Percentiles rank a stretch among this genome's conserved stretches.
Evolutionary conservation across 2,888 invertebrate genomes (phyloP).

Genomic region (Troides oblongomaculatus): DNA sequence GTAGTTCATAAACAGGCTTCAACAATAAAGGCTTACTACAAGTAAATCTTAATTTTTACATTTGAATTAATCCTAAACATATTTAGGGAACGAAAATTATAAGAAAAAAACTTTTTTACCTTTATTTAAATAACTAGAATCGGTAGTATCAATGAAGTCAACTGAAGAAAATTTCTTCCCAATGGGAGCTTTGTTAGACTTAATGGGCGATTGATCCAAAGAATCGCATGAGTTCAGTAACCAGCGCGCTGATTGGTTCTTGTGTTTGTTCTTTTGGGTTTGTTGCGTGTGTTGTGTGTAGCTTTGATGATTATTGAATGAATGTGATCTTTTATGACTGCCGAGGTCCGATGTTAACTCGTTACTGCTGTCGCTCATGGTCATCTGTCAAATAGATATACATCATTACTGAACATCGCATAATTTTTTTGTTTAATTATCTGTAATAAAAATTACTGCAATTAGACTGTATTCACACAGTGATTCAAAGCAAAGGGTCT

Average conservation of each 20-base stretch:
- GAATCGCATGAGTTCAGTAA: slow-evolving; percentile 76
- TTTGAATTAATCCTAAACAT: neutral
- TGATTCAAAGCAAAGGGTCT: slow-evolving; percentile 44
- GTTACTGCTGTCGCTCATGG: slow-evolving; percentile 80
- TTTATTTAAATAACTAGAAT: slow-evolving; percentile 79
- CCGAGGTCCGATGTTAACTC: slow-evolving; percentile 75
- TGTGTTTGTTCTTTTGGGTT: slow-evolving; percentile 81
- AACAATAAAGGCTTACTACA: no score
- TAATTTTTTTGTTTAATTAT: slow-evolving; percentile 29
- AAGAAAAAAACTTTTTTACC: slow-evolving; percentile 52
- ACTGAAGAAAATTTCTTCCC: slow-evolving; percentile 81
- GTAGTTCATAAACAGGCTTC: no score
- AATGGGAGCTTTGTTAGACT: slow-evolving; percentile 72
- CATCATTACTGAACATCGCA: neutral
- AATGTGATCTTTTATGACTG: slow-evolving; percentile 85
- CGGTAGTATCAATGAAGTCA: slow-evolving; percentile 76
- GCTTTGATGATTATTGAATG: slow-evolving; percentile 85
- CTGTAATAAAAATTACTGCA: slow-evolving; percentile 33
- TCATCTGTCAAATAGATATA: slow-evolving; percentile 76
- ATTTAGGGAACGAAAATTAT: neutral
- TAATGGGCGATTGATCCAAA: slow-evolving; percentile 70
- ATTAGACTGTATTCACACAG: slow-evolving; percentile 42
- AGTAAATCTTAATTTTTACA: no score
- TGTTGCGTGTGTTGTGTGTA: slow-evolving; percentile 82
- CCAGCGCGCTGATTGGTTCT: slow-evolving; percentile 79